Base-by-base conservation (phyloP, 30 jellyfish, hydroid and myxozoan genomes). In the Nemopilema nomurai region DNA sequence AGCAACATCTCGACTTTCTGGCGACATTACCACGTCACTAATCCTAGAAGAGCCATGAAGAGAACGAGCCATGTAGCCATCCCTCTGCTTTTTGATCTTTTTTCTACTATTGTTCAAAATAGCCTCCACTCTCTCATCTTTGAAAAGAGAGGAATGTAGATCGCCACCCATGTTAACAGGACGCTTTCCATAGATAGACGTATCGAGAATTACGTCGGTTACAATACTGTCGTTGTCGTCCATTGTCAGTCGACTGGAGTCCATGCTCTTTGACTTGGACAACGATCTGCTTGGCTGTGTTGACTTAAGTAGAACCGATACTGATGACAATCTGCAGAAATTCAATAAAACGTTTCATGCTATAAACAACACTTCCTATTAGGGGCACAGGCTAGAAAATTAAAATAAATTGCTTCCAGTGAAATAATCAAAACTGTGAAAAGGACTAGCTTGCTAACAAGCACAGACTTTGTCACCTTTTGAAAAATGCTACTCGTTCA, bases 91-190 rank as follows among this genome's bases (percentile, higher is more conserved):
- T 28, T 28, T 89, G 51, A 30, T 25, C 49, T 81, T 89, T 65
- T 28, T 50, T 50, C 92, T 62, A 52, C 96, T 89, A 4, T 89
- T 82, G 51, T 89, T 74, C 41, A 89, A 62, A n/a, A 89, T 62
- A 27, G 31, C 28, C 67, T 81, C 81, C 16, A 89, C 96, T 62
- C 83, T 73, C 18, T 50, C 71, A 52, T 89, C 96, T 33, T 50
- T 71, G 85, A 66, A 81, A 19, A 74, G 81, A 8, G 96, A 82
- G 8, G 69, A 7, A 53, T 89, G 96, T 72, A 89, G 33, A 21
- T 67, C 53, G 16, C 96, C 96, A 0, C 92, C 96, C 96, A 89
- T 89, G 62, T 89, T 89, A 23, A 89, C 87, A 0, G 96, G 96
- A 0, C 49, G 70, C 17, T 74, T 76, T 49, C 96, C 96, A 67